phyloP scores from a whole-genome alignment of 2,888 invertebrate genomes.

The Notodromas monacha region DNA sequence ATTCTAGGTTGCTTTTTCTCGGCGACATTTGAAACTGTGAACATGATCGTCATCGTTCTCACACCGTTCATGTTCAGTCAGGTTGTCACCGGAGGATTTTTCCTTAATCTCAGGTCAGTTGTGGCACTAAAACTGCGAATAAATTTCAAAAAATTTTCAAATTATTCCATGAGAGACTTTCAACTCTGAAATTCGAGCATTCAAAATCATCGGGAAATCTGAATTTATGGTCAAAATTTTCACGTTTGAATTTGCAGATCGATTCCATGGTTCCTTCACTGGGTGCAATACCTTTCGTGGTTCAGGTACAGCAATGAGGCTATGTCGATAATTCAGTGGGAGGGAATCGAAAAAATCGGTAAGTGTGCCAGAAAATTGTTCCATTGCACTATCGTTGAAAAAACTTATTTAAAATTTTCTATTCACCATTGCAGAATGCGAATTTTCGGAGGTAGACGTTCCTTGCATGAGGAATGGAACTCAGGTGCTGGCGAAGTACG shows the following conservation, averaged over 20 bases:
- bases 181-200: too few species aligned
- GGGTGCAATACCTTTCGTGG: constrained; percentile 52
- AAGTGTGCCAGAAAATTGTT: too few species aligned
- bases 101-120: constrained; percentile 38
- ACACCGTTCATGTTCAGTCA: constrained; percentile 54
- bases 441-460: constrained; percentile 21
- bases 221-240: too few species aligned
- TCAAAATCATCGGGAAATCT: too few species aligned
- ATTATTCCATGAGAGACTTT: too few species aligned
- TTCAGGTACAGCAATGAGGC: constrained; percentile 56
- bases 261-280: constrained; percentile 14
- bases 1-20: constrained; percentile 58
- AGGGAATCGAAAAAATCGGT: constrained; percentile 36
- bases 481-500: constrained; percentile 35
- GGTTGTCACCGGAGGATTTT: constrained; percentile 57
- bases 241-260: constrained; percentile 8
- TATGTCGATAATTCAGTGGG: constrained; percentile 47
- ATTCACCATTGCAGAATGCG: neutral
- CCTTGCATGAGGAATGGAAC: constrained; percentile 37
- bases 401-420: too few species aligned
- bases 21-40: constrained; percentile 41
- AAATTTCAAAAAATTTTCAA: neutral
- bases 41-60: constrained; percentile 43
- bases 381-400: too few species aligned
- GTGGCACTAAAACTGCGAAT: too few species aligned